These are phyloP conservation scores for Zygaena filipendulae DNA, from an alignment of 2,888 invertebrate genomes.

Conservation along the genomic window DNA sequence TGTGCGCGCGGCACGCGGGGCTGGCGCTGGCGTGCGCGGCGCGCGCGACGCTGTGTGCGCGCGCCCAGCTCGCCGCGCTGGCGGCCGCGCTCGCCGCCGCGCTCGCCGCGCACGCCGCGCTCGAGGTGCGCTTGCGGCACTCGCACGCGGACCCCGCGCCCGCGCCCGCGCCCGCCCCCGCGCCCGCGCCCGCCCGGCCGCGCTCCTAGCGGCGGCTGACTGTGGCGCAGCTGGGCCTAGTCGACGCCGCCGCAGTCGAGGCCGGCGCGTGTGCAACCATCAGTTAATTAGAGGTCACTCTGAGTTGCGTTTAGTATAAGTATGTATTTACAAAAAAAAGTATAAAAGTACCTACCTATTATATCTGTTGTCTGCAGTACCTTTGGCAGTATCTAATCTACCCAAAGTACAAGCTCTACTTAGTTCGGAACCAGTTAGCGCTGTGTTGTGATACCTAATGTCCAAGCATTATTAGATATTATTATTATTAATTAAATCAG, in stretches of 20 bases:
- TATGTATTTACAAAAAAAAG: no score
- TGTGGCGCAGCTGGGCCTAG: constrained; percentile 36
- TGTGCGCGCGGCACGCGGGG: constrained; percentile 58
- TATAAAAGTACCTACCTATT: no score
- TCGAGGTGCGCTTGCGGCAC: constrained; percentile 33
- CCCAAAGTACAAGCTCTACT: no score
- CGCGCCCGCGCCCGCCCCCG: constrained; percentile 32
- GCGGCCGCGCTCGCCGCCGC: constrained; percentile 48
- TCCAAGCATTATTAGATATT: no score
- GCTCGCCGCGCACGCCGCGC: constrained; percentile 39
- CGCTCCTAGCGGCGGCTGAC: constrained; percentile 54
- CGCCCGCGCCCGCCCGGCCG: constrained; percentile 30
- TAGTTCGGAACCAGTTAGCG: no score
- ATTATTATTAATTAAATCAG: no score
- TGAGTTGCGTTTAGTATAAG: no score
- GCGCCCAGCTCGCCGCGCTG: constrained; percentile 51
- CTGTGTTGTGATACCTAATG: no score
- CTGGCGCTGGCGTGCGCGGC: constrained; percentile 72
- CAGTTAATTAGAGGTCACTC: no score
- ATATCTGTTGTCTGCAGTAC: no score
- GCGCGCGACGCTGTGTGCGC: constrained; percentile 70
- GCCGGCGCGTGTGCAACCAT: constrained; percentile 26
- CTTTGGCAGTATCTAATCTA: no score
- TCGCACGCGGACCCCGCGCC: constrained; percentile 33
- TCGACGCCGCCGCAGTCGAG: constrained; percentile 27